Conservation (phyloP, 2,797 vertebrate genomes). For the Setipinna tenuifilis region DNA sequence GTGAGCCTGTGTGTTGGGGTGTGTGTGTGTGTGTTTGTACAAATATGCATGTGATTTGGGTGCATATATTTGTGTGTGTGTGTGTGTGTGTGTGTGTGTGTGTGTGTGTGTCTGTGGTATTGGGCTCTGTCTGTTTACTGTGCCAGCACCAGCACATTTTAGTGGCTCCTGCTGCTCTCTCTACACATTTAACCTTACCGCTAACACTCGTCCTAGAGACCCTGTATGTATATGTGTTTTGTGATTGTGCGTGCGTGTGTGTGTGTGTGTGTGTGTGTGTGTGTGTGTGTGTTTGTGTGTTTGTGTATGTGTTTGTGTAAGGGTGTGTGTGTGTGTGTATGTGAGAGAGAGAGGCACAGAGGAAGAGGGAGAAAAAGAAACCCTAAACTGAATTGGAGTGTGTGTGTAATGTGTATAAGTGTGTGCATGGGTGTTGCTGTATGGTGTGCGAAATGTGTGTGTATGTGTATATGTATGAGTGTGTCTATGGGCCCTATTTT, state of each 20-base stretch:
- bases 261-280: no score
- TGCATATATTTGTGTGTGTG: conserved; percentile 30
- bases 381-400: no score
- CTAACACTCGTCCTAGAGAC: background rate
- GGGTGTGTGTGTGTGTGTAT: no score
- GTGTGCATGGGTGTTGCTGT: background rate
- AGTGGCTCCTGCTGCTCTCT: background rate
- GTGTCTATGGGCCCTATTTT: no score
- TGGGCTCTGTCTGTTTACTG: background rate
- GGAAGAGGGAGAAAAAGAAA: no score
- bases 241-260: no score
- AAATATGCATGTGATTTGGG: no score
- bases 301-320: no score
- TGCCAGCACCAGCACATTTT: background rate
- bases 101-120: conserved; percentile 35
- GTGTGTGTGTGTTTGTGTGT: no score
- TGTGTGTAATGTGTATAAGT: no score
- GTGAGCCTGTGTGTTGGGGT: background rate
- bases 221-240: background rate
- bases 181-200: background rate
- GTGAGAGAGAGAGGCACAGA: no score
- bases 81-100: background rate
- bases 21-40: background rate
- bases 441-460: background rate
- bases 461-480: background rate